Conservation (phyloP, 2,113 vertebrate species). For the Ochotona princeps region DNA sequence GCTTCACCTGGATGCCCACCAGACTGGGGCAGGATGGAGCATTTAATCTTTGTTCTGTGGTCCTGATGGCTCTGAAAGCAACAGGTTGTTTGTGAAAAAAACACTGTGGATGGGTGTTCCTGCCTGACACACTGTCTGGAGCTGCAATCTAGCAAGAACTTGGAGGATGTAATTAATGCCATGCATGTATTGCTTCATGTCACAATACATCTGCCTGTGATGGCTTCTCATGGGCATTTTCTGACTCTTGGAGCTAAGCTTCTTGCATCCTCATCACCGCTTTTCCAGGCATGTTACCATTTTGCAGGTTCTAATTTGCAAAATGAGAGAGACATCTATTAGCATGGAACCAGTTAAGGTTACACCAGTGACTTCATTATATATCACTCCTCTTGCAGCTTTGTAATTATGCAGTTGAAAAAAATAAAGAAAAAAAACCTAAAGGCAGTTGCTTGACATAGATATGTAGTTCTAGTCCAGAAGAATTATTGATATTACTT, state of each 20-base stretch:
- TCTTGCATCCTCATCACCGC: slow-evolving; percentile 54
- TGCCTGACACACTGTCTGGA: background rate
- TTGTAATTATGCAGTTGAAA: slow-evolving; percentile 59
- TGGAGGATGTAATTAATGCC: slow-evolving; percentile 76
- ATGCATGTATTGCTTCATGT: slow-evolving; percentile 32
- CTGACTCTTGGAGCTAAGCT: slow-evolving; percentile 66
- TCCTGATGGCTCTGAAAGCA: background rate
- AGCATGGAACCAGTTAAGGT: slow-evolving; percentile 51
- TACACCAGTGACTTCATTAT: slow-evolving; percentile 61
- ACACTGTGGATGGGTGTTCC: background rate
- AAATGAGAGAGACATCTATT: slow-evolving; percentile 70
- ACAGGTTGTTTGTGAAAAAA: background rate
- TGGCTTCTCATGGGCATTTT: slow-evolving; percentile 58
- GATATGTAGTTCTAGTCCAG: slow-evolving; percentile 14
- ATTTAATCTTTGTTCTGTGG: background rate
- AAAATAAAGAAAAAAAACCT: background rate
- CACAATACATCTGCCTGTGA: slow-evolving; percentile 74
- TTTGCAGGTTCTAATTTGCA: slow-evolving; percentile 75
- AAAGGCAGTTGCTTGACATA: slow-evolving; percentile 22
- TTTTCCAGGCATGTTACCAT: slow-evolving; percentile 71
- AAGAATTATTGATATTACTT: slow-evolving; percentile 67
- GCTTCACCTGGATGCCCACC: background rate
- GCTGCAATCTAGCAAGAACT: slow-evolving; percentile 43
- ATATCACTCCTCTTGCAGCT: slow-evolving; percentile 22
- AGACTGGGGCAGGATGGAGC: background rate